Base-by-base conservation (phyloP, 2,888 invertebrate genomes). In the Endomychus coccineus region DNA sequence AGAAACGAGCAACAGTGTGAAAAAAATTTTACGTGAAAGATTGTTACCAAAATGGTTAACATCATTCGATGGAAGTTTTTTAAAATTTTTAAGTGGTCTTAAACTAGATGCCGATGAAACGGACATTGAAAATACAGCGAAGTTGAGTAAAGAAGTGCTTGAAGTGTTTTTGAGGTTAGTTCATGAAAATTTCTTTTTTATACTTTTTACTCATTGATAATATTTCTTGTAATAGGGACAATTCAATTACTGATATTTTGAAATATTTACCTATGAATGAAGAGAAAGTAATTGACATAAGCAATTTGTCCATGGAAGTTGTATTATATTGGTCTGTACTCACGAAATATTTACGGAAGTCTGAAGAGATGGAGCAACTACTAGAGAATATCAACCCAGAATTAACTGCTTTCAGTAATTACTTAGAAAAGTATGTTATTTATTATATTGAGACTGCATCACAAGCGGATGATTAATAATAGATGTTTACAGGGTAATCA, bases 11-110 rank as follows among this genome's bases (percentile, higher is more conserved):
- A 72, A 74, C 43, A 58, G 54, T 28, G 71, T 75, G 2, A 61
- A 34, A 62, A 64, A 55, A 23, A 61, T 65, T 34, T 73, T 77
- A 0, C 58, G 61, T 14, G 68, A 65, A 22, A 59, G 66, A 15
- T 59, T 85, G 47, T 64, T 91, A 1, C 82, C 83, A 0, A 71
- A 80, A 3, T 91, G 91, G 91, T 65, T 89, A 40, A 73, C 77
- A 34, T 71, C 76, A 1, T 83, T 79, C 52, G 70, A 80, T 31
- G 77, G 79, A 1, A 78, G 84, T 50, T 77, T 79, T 31, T 67
- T 86, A 13, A 70, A 76, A 4, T 68, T 91, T 17, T 67, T 88
- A 10, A 75, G 77, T 38, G 80, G 80, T 2, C 69, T 91, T 19
- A 80, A 87, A 52, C 70, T 85, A 28, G 86, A 87, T 56, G 73